These are phyloP conservation scores for Hystrix brachyura DNA, from an alignment of 2,113 vertebrate species.

Conservation along the genomic window DNA sequence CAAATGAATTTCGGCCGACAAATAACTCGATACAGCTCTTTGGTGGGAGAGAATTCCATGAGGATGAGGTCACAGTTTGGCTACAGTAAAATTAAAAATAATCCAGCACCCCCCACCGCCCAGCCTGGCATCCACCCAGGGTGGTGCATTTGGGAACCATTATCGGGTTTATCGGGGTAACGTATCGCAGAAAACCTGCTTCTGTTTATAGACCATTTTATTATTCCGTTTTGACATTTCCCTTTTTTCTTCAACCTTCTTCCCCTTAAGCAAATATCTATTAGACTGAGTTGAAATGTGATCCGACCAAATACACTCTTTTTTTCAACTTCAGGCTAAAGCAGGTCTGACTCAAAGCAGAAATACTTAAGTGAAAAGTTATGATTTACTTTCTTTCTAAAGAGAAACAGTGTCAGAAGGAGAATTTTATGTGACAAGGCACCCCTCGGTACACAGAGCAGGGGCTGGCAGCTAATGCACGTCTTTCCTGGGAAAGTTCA, in stretches of 20 bases:
- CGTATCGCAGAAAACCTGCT: slow-evolving; percentile 91
- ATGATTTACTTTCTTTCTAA: slow-evolving; percentile 84
- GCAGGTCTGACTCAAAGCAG: slow-evolving; percentile 84
- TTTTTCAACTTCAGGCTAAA: slow-evolving; percentile 83
- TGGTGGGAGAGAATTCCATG: slow-evolving; percentile 90
- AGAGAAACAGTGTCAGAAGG: slow-evolving; percentile 78
- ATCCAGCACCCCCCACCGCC: slow-evolving; percentile 83
- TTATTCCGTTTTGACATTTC: slow-evolving; percentile 92
- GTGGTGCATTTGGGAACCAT: slow-evolving; percentile 92
- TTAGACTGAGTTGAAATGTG: slow-evolving; percentile 87
- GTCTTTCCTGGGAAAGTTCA: neutral
- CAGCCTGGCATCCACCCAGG: slow-evolving; percentile 87
- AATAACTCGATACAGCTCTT: slow-evolving; percentile 92
- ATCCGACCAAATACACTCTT: slow-evolving; percentile 84
- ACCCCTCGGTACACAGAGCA: slow-evolving; percentile 31
- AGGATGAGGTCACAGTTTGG: slow-evolving; percentile 90
- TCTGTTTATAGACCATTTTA: slow-evolving; percentile 91
- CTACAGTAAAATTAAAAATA: slow-evolving; percentile 92
- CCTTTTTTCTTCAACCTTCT: slow-evolving; percentile 88
- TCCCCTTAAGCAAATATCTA: slow-evolving; percentile 88
- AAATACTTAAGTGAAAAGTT: slow-evolving; percentile 83
- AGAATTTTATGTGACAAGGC: slow-evolving; percentile 79
- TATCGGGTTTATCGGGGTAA: slow-evolving; percentile 90
- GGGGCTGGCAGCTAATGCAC: neutral
- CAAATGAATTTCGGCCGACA: slow-evolving; percentile 93